A percentile compares a stretch with the other conserved stretches of the same genome.
Evolutionary conservation across 2,888 invertebrate species (phyloP).

Genomic region (Rotaria socialis): DNA sequence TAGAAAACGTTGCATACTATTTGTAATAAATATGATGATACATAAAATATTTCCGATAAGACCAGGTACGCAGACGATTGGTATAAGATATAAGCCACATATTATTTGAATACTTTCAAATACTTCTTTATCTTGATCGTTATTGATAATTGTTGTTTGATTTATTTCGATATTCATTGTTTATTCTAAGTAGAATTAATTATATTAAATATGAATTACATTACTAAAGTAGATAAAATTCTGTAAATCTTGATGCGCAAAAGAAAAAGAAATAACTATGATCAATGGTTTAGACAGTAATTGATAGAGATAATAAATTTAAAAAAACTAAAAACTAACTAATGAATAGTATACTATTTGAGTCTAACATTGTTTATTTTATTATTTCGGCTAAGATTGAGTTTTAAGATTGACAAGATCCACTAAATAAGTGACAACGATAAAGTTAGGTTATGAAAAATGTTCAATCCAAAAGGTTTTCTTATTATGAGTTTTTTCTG

Average conservation of each 20-base stretch:
- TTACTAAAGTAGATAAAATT: not conserved
- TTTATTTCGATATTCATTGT: not conserved
- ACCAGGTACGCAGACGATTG: constrained; percentile 41
- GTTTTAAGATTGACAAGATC: not conserved
- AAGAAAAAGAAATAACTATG: not conserved
- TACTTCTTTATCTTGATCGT: constrained; percentile 24
- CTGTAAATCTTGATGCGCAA: not conserved
- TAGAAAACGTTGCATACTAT: constrained; percentile 35
- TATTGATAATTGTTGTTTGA: not conserved
- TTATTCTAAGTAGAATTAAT: not conserved
- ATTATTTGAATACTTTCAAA: constrained; percentile 40
- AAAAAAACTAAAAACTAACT: not conserved
- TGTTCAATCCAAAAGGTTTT: not conserved
- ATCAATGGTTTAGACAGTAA: not conserved
- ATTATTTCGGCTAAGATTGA: not conserved
- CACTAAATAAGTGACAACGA: not conserved
- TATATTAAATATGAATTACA: not conserved
- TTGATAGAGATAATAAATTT: not conserved
- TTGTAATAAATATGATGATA: constrained; percentile 41
- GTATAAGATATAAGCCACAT: constrained; percentile 41
- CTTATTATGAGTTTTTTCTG: not conserved
- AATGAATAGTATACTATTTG: not conserved
- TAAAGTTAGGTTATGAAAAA: not conserved
- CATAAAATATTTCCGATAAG: constrained; percentile 44
- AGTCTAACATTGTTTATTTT: not conserved